Conservation (phyloP, 2,113 vertebrate genomes). For the Mesitornis unicolor region DNA sequence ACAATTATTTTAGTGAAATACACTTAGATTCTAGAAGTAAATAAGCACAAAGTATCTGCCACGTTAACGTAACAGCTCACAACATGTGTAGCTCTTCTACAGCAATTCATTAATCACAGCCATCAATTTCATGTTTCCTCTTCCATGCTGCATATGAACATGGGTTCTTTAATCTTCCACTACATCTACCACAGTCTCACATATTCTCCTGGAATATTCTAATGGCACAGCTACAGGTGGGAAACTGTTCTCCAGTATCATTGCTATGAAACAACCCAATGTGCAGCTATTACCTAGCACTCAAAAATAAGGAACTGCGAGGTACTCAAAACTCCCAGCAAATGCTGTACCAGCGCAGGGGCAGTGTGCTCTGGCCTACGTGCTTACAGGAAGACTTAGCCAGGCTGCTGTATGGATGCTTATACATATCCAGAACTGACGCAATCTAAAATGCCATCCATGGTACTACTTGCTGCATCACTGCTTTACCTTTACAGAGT, state of each 20-base stretch:
- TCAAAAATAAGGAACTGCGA: neutral
- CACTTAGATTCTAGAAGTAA: no score
- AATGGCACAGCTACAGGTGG: neutral
- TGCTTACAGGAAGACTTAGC: neutral
- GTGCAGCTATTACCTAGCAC: neutral
- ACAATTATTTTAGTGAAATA: neutral
- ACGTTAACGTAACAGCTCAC: neutral
- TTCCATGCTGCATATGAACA: neutral
- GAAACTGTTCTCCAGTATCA: neutral
- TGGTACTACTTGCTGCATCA: neutral
- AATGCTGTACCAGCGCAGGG: accelerated
- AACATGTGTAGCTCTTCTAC: neutral
- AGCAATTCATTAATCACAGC: neutral
- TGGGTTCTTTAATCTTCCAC: neutral
- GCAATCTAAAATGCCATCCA: neutral
- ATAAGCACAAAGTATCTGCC: no score
- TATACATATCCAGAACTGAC: neutral
- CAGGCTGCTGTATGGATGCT: neutral
- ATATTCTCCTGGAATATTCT: no score
- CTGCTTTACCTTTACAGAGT: neutral
- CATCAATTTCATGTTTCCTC: neutral
- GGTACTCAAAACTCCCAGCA: neutral
- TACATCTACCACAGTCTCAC: neutral
- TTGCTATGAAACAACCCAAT: neutral
- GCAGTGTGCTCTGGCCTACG: neutral